Evolutionary conservation across 2,888 invertebrate genomes (phyloP), one percentile per base, ranked within the genome.

Genomic region (Plusia festucae): DNA sequence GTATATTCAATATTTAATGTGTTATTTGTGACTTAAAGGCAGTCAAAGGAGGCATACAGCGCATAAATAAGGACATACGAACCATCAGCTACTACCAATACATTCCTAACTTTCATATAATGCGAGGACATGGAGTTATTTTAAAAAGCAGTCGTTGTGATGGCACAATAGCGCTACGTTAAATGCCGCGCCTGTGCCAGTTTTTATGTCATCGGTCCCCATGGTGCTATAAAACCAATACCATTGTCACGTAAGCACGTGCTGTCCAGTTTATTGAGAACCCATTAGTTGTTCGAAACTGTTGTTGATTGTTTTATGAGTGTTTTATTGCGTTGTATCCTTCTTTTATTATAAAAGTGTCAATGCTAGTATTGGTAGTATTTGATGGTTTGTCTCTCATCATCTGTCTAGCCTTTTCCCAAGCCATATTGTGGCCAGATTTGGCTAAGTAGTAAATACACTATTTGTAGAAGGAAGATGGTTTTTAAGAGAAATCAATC

Each of bases 121-220:
- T 0, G n/a, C n/a, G 6, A 40, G 40, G 40, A 40, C 40, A 40
- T 40, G 40, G 6, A n/a, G 40, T 40, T 40, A 40, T 40, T 40
- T 40, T 15, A 40, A 40, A 40, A n/a, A n/a, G 15, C 15, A n/a
- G n/a, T 6, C 40, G 5, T 40, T 15, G 40, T 9, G 13, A 3
- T 46, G 24, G 51, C 7, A 56, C 20, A 54, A 53, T 71, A 60
- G 68, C 7, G 68, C 65, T 73, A 66, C 73, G 55, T 59, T 73
- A 34, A 40, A 9, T 16, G 66, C 46, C 73, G 18, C 77, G n/a
- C 63, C 52, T 16, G 18, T 20, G 32, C 15, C 40, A 7, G 58
- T 65, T 66, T 77, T 73, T 67, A 73, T 61, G 68, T 58, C 78
- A 65, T 13, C 73, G 3, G 52, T 65, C 52, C 74, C 58, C 30